These are phyloP conservation scores for Scaptomyza graminum DNA, from an alignment of 1,140 invertebrate species.

Conservation along the genomic window DNA sequence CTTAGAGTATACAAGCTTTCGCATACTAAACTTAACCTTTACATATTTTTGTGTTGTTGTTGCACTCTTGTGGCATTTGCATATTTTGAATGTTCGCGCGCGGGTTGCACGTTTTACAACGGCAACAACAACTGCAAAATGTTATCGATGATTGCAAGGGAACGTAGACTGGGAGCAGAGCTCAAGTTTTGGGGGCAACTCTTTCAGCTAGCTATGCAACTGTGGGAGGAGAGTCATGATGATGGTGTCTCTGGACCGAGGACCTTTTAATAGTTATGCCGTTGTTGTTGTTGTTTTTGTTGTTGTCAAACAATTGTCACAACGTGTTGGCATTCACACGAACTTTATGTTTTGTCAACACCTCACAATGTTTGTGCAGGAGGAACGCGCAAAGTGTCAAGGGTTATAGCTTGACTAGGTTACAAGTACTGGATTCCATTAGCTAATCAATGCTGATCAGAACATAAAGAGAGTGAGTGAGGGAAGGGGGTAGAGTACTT, in stretches of 20 bases:
- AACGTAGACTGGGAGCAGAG: conserved; percentile 13
- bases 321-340: conserved; percentile 83
- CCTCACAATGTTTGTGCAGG: conserved; percentile 40
- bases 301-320: conserved; percentile 81
- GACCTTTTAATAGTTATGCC: conserved; percentile 65
- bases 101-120: conserved; percentile 71
- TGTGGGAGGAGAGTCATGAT: conserved; percentile 53
- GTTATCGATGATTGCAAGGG: conserved; percentile 66
- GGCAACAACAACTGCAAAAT: conserved; percentile 52
- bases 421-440: conserved; percentile 3
- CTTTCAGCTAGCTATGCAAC: background rate
- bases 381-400: conserved; percentile 24
- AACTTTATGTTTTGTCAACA: conserved; percentile 82
- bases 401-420: conserved; percentile 31
- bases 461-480: background rate
- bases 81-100: conserved; percentile 76
- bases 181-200: background rate
- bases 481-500: background rate
- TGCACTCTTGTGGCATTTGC: conserved; percentile 67
- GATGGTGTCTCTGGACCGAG: conserved; percentile 39
- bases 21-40: background rate
- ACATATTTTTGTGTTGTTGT: conserved; percentile 12
- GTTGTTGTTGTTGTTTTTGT: conserved; percentile 38
- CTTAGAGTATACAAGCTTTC: conserved; percentile 14
- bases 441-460: conserved; percentile 6